phyloP scores from a whole-genome alignment of 1,140 invertebrate genomes.

The Ptiloglossa arizonensis region DNA sequence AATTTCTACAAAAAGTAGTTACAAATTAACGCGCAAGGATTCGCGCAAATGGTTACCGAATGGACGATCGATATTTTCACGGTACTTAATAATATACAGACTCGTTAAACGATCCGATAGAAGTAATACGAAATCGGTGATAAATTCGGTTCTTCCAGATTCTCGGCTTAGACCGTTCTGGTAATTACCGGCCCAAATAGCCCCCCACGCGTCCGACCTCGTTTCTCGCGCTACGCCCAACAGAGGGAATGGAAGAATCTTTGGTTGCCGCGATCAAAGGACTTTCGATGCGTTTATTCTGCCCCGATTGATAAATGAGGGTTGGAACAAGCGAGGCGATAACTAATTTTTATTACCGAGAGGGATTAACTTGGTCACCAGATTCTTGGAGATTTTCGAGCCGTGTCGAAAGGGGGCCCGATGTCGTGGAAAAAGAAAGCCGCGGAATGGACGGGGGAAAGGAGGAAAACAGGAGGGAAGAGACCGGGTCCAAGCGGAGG shows the following conservation, averaged over 20 bases:
- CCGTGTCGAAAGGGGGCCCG: slow-evolving; percentile 24
- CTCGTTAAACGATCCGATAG: no score
- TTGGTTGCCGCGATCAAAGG: not conserved
- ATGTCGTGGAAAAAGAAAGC: slow-evolving; percentile 29
- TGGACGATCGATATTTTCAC: no score
- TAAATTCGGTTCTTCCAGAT: no score
- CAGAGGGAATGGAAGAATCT: not conserved
- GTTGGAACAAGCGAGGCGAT: not conserved
- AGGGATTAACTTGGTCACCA: slow-evolving; percentile 20
- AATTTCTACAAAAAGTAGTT: no score
- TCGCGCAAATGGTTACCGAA: no score
- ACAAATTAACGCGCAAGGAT: no score
- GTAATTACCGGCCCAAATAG: no score
- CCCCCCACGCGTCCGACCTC: no score
- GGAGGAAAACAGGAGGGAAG: slow-evolving; percentile 45
- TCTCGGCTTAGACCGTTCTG: no score
- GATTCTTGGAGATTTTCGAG: slow-evolving; percentile 2
- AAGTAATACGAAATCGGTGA: not conserved
- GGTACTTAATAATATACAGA: no score
- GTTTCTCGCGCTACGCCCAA: not conserved
- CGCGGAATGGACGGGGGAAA: slow-evolving; percentile 25
- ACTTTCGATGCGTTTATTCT: not conserved
- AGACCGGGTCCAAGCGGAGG: slow-evolving; percentile 38
- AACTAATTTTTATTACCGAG: not conserved
- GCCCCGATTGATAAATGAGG: slow-evolving; percentile 18